phyloP scores from a whole-genome alignment of 2,888 invertebrate genomes.

The Nomada ruficornis region DNA sequence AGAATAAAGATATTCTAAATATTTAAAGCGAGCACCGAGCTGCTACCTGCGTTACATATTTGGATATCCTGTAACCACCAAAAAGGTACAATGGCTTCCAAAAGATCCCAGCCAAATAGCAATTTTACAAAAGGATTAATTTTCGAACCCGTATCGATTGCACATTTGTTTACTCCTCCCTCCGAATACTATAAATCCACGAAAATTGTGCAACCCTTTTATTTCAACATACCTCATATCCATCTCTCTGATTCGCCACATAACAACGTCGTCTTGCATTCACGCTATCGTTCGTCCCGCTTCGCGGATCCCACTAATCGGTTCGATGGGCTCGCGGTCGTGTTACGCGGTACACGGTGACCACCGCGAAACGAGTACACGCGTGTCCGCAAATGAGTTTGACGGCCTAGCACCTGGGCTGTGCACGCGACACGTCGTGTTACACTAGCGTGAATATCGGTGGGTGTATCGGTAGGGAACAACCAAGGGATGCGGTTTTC shows the following conservation, averaged over 20 bases:
- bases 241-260: neutral
- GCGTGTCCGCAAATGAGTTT: constrained; percentile 63
- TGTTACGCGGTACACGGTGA: constrained; percentile 51
- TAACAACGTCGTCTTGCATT: constrained; percentile 17
- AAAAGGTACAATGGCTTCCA: too few species aligned
- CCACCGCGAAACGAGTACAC: constrained; percentile 59
- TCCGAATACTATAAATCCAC: too few species aligned
- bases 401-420: constrained; percentile 47
- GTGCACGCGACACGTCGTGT: constrained; percentile 22
- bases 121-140: too few species aligned
- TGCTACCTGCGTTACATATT: too few species aligned
- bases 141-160: too few species aligned
- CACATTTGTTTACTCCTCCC: too few species aligned
- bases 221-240: too few species aligned
- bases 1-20: too few species aligned
- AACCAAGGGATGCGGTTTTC: constrained; percentile 22
- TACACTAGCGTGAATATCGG: constrained; percentile 28
- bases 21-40: too few species aligned
- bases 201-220: too few species aligned
- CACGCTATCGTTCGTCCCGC: constrained; percentile 13
- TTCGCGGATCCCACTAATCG: constrained; percentile 41
- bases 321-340: constrained; percentile 57
- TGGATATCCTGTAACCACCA: too few species aligned
- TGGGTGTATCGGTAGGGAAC: constrained; percentile 8
- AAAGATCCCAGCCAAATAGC: too few species aligned